Conservation (phyloP, 2,797 vertebrate species). For the Monodelphis domestica region DNA sequence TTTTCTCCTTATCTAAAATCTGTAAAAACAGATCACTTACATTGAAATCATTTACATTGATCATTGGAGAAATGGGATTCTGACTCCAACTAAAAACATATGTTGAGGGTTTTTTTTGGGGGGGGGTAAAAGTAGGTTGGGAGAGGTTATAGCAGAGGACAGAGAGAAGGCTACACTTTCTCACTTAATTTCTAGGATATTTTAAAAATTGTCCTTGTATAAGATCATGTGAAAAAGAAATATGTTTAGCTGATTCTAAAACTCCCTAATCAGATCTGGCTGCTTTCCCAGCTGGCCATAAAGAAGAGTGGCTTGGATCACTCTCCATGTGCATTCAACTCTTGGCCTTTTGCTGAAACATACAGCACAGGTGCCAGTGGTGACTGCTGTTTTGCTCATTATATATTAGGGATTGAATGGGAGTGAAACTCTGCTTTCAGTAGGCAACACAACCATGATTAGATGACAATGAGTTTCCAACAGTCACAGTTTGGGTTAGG, state of each 20-base stretch:
- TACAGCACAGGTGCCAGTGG: conserved; percentile 37
- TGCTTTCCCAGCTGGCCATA: background rate
- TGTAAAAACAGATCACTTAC: background rate
- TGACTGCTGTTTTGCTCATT: background rate
- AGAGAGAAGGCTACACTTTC: background rate
- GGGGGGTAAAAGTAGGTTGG: background rate
- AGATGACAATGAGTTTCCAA: conserved; percentile 2
- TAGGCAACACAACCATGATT: conserved; percentile 12
- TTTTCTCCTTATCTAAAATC: conserved; percentile 6
- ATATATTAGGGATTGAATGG: background rate
- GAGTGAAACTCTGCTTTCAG: conserved; percentile 5
- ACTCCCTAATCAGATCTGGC: background rate
- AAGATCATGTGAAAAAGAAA: background rate
- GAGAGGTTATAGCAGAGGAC: background rate
- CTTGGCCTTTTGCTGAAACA: conserved; percentile 51
- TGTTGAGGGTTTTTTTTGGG: background rate
- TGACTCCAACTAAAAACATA: background rate
- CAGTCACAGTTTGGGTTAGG: background rate
- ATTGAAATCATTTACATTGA: conserved; percentile 3
- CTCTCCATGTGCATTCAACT: background rate
- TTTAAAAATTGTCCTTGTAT: background rate
- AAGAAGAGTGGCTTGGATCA: background rate
- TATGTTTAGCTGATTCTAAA: background rate
- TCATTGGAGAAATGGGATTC: conserved; percentile 8
- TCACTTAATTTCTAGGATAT: background rate